A percentile compares a stretch with the other conserved stretches of the same genome.
Evolutionary conservation across 2,113 vertebrate species (phyloP).

Genomic region (Lanius collurio): DNA sequence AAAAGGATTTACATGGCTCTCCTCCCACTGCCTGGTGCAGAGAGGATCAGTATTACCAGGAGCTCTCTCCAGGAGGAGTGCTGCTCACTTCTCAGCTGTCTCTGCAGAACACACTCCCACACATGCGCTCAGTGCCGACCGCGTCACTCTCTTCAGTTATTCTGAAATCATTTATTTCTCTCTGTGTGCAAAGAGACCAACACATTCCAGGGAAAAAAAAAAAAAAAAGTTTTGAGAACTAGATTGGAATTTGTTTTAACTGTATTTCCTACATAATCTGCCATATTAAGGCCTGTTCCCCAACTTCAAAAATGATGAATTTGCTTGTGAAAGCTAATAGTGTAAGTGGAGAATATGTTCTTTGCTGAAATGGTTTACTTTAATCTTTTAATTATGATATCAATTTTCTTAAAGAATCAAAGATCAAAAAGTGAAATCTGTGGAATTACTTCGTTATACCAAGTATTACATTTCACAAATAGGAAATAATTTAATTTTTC

Average conservation of each 20-base stretch:
- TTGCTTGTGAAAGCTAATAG: background rate
- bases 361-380: background rate
- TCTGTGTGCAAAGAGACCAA: background rate
- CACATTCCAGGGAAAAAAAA: background rate
- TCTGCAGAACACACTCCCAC: background rate
- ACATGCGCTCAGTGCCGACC: background rate
- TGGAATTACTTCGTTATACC: background rate
- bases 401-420: slow-evolving; percentile 28
- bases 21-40: background rate
- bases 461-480: background rate
- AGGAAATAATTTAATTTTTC: slow-evolving; percentile 4
- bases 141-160: background rate
- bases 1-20: background rate
- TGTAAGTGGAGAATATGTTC: background rate
- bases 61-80: slow-evolving; percentile 49
- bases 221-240: background rate
- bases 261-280: background rate
- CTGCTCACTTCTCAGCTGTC: slow-evolving; percentile 51
- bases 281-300: background rate
- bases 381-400: slow-evolving; percentile 8
- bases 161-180: slow-evolving; percentile 27
- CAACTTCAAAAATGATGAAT: background rate
- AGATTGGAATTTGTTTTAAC: background rate
- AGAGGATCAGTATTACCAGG: background rate
- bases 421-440: slow-evolving; percentile 13